Base-by-base conservation (phyloP, 1,140 invertebrate species). In the Sminthurides bifidus region DNA sequence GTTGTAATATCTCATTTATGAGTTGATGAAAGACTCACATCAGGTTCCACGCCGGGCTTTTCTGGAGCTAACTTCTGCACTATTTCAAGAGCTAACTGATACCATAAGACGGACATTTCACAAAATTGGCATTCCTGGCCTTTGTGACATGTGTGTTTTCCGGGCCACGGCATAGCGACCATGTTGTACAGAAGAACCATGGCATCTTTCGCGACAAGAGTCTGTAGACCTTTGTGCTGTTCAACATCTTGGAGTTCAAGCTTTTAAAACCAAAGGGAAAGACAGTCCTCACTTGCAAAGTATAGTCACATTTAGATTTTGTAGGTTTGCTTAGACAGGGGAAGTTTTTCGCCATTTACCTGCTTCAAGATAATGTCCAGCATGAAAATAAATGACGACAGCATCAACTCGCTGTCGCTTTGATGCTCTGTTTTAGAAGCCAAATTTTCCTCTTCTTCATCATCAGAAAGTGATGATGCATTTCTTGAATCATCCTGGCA, bases 381-480 rank as follows among this genome's bases (percentile, higher is more conserved):
- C 92, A 97, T 97, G 2, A 97, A 77, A 58, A 97, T 89, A 70
- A 90, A 95, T 67, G 92, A 95, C 3, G 87, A 87, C 6, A 96
- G 73, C 69, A 87, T 87, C 30, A 85, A 74, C 64, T 85, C 83
- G 19, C 77, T 74, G 27, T 64, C 62, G 15, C 52, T 38, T 38
- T 64, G 62, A 27, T 64, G 55, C 38, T 64, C 62, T n/a, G 59
- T 58, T 10, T 50, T 33, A 15, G 58, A 29, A 15, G 52, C 35
- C 19, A 48, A 14, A 48, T 26, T 48, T 10, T 48, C 44, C 17
- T 76, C 76, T 1, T 74, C 75, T 70, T 83, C 77, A 58, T 85
- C 83, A 43, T 61, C 83, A 1, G 83, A 83, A 45, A 85, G 73
- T 24, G 76, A 76, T 3, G 81, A 84, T 3, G 80, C 81, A 56